Conservation (phyloP, 1,140 invertebrate species). For the Eriosoma lanigerum region DNA sequence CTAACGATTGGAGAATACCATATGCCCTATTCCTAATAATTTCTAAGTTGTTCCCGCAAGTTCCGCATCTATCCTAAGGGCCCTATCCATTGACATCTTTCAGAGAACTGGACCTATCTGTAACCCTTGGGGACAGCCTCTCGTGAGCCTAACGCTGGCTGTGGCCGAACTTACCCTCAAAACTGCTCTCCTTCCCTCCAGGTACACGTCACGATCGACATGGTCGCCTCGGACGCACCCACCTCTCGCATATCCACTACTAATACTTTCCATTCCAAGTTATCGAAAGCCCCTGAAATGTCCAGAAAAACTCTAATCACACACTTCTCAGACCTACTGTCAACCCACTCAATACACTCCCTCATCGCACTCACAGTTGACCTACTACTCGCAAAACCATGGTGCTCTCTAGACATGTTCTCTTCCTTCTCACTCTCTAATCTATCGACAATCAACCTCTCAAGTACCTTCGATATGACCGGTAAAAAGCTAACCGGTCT, state of each 20-base stretch:
- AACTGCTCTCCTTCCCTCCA: neutral
- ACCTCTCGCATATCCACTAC: neutral
- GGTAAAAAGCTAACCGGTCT: neutral
- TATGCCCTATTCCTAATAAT: neutral
- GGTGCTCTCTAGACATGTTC: neutral
- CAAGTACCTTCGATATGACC: constrained; percentile 2
- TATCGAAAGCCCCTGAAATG: neutral
- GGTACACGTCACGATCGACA: neutral
- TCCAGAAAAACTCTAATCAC: too few relatives aligned
- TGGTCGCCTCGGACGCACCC: neutral
- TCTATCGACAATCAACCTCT: neutral
- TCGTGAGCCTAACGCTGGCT: too few relatives aligned
- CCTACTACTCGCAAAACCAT: neutral
- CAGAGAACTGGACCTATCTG: too few relatives aligned
- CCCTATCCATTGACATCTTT: too few relatives aligned
- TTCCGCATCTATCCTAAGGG: neutral
- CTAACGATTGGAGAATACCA: neutral
- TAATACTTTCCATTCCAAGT: neutral
- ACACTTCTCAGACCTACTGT: neutral
- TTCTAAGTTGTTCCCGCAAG: neutral
- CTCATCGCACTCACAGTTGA: neutral
- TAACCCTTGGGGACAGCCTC: too few relatives aligned
- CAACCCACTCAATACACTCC: neutral
- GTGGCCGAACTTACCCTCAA: neutral
- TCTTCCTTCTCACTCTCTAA: neutral